Percentiles rank a stretch among this genome's conserved stretches.
These are phyloP conservation scores for Intellagama lesueurii DNA, from an alignment of 2,797 vertebrate genomes.

Conservation along the genomic window DNA sequence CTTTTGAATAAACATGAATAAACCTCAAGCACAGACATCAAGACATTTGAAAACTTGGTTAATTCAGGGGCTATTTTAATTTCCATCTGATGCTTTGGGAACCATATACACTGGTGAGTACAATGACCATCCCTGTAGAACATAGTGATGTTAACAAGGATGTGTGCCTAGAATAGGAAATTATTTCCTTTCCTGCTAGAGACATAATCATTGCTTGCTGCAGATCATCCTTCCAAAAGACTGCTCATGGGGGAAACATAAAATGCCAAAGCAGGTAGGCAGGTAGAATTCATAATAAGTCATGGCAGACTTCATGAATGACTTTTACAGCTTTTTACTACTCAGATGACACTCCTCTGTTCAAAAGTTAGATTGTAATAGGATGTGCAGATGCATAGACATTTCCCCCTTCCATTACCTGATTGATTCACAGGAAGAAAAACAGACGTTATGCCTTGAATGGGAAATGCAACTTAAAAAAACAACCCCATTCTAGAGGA, in stretches of 20 bases:
- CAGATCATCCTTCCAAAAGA: slow-evolving; percentile 38
- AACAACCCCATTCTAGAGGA: slow-evolving; percentile 37
- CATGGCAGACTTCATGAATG: slow-evolving; percentile 47
- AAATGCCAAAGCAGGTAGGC: slow-evolving; percentile 42
- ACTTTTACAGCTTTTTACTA: slow-evolving; percentile 61
- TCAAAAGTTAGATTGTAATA: slow-evolving; percentile 61
- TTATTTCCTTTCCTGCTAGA: neutral
- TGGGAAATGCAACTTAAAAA: slow-evolving; percentile 36
- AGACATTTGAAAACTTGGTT: neutral
- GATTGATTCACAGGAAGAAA: slow-evolving; percentile 45
- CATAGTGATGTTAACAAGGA: slow-evolving; percentile 39
- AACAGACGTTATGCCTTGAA: slow-evolving; percentile 51
- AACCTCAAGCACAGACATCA: neutral
- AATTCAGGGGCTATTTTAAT: neutral
- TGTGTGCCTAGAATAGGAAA: slow-evolving; percentile 43
- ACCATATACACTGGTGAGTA: neutral
- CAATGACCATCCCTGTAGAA: slow-evolving; percentile 37
- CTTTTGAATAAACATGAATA: neutral
- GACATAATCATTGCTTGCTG: neutral
- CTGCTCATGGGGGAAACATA: slow-evolving; percentile 58
- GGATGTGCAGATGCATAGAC: slow-evolving; percentile 59
- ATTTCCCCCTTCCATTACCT: slow-evolving; percentile 58
- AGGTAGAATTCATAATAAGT: slow-evolving; percentile 56
- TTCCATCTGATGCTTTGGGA: neutral
- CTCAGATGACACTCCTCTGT: slow-evolving; percentile 60